Conservation (phyloP, 2,113 vertebrate species). For the Myanophis thanlyinensis region DNA sequence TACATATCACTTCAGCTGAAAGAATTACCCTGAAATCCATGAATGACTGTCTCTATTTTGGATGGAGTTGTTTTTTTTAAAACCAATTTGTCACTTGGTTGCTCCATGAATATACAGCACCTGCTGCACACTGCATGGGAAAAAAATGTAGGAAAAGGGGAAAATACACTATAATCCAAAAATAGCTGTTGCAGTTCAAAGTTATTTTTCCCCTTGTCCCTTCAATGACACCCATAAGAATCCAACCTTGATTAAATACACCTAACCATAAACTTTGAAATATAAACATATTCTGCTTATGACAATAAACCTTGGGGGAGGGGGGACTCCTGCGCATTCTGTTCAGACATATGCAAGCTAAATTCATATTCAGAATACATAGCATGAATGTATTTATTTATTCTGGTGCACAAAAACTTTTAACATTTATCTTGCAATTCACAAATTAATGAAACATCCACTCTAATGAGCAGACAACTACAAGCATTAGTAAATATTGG, state of each 20-base stretch:
- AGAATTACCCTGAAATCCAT: neutral
- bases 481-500: neutral
- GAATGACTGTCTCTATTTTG: neutral
- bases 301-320: constrained; percentile 4
- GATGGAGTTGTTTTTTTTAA: neutral
- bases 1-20: constrained; percentile 29
- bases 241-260: constrained; percentile 1
- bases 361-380: neutral
- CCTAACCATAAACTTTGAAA: constrained; percentile 17
- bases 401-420: neutral
- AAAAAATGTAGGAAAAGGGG: neutral
- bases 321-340: neutral
- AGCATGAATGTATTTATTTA: neutral
- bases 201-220: neutral
- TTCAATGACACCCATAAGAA: neutral
- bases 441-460: neutral
- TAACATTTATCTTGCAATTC: neutral
- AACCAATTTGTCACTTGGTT: neutral
- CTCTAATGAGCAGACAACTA: neutral
- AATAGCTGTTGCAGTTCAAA: neutral
- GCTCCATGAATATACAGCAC: neutral
- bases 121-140: neutral
- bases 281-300: constrained; percentile 37
- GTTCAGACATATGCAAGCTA: neutral
- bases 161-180: neutral